Evolutionary conservation across 2,888 invertebrate species (phyloP).

Genomic region (Electrophaes corylata): DNA sequence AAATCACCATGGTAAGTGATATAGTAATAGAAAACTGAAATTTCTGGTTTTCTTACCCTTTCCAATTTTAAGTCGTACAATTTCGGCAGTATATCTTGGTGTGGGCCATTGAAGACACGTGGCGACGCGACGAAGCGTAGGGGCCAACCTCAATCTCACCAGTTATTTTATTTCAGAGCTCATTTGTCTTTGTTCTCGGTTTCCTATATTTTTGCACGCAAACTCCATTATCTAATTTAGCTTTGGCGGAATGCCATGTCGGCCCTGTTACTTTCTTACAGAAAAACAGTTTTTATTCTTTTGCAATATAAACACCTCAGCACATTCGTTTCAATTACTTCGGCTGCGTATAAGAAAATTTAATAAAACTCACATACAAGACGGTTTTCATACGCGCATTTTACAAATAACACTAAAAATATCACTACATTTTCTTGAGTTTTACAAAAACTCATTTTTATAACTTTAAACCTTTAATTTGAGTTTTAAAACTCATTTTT

Average conservation of each 20-base stretch:
- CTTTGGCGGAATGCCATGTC: slow-evolving; percentile 83
- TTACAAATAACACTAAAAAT: not conserved
- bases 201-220: slow-evolving; percentile 85
- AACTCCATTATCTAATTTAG: slow-evolving; percentile 85
- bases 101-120: slow-evolving; percentile 42
- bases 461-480: too few species aligned
- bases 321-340: slow-evolving; percentile 75
- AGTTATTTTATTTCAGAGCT: slow-evolving; percentile 79
- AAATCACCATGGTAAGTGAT: not conserved
- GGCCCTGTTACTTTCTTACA: slow-evolving; percentile 77
- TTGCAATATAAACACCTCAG: slow-evolving; percentile 74
- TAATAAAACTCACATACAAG: slow-evolving; percentile 39
- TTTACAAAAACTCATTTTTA: not conserved
- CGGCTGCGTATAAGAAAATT: slow-evolving; percentile 51
- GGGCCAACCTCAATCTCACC: slow-evolving; percentile 66
- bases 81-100: not conserved
- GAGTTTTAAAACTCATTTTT: too few species aligned
- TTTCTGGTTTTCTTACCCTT: not conserved
- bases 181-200: slow-evolving; percentile 84
- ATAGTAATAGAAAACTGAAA: not conserved
- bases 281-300: slow-evolving; percentile 76
- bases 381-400: slow-evolving; percentile 1
- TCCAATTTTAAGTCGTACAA: slow-evolving; percentile 6
- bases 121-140: slow-evolving; percentile 51
- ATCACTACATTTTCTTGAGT: not conserved